A percentile compares a stretch with the other conserved stretches of the same genome.
phyloP scores from a whole-genome alignment of 2,797 vertebrate genomes.

The Iguana delicatissima region DNA sequence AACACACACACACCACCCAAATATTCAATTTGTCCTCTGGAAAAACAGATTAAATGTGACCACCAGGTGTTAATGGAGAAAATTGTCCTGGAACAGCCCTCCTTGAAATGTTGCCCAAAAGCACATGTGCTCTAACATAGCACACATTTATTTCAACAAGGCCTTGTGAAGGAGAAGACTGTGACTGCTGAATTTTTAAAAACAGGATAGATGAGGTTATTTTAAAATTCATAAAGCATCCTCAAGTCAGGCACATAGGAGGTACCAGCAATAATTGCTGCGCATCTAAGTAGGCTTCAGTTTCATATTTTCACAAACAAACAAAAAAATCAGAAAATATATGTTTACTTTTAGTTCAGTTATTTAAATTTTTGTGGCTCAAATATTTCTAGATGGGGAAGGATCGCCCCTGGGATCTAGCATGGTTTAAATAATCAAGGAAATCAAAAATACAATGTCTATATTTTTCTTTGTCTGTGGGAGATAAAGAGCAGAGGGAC shows the following conservation, averaged over 20 bases:
- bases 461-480: slow-evolving; percentile 46
- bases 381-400: slow-evolving; percentile 30
- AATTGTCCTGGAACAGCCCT: background rate
- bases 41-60: slow-evolving; percentile 67
- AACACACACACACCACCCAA: slow-evolving; percentile 45
- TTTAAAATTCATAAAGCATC: slow-evolving; percentile 72
- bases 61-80: slow-evolving; percentile 1
- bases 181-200: slow-evolving; percentile 56
- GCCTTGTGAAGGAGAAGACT: background rate
- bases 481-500: slow-evolving; percentile 43
- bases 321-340: slow-evolving; percentile 36
- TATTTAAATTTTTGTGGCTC: slow-evolving; percentile 59
- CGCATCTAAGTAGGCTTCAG: slow-evolving; percentile 58
- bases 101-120: background rate
- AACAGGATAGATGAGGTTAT: slow-evolving; percentile 4
- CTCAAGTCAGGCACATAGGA: slow-evolving; percentile 51
- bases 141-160: background rate
- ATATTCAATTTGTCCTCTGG: slow-evolving; percentile 56
- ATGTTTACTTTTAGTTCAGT: slow-evolving; percentile 50
- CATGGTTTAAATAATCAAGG: slow-evolving; percentile 57
- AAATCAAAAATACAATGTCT: slow-evolving; percentile 45
- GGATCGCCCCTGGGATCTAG: slow-evolving; percentile 53
- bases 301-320: slow-evolving; percentile 26
- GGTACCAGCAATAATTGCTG: slow-evolving; percentile 34
- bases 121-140: background rate